Base-by-base conservation (phyloP, 64 coral and sea anemone genomes). In the Trachythela sp. region DNA sequence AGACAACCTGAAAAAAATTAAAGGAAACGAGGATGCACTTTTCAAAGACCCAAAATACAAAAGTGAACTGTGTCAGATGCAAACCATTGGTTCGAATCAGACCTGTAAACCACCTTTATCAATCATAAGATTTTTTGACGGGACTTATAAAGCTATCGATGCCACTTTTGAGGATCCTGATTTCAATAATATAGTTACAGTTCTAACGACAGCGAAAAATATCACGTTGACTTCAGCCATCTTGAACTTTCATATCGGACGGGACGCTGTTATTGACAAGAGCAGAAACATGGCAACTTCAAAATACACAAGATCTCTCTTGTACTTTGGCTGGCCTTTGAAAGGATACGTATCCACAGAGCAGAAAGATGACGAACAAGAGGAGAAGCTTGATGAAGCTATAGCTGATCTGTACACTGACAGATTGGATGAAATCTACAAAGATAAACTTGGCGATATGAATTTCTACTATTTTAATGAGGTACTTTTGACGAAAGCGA, bases 101-200 rank as follows among this genome's bases (percentile, higher is more conserved):
- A 83, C 71, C 84, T 98, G 95, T 68, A 89, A 89, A 40, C 22
- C 14, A 7, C 95, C 95, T 31, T 18, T 98, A 40, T 98, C 95
- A 33, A 64, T 98, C 1, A 51, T 98, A 20, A 83, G 95, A 58
- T 98, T 98, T 80, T 98, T 98, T 89, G 95, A 98, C 40, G 95
- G 95, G 1, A 94, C 76, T 87, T 93, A 92, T 39, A 89, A 90
- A 85, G 40, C 35, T 8, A 84, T 94, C 51, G 36, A 94, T 52
- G 3, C 34, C 18, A 35, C 51, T 38, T 60, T 98, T 17, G 90
- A 93, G 31, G 95, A 98, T 86, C 93, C 93, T 29, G 34, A 91
- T 9, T 98, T 98, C 49, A 84, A 89, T 14, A 83, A 91, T 24
- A 90, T 91, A 45, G 80, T 83, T 2, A 15, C 70, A 77, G 48